Conservation (phyloP, 1,140 invertebrate genomes). For the Drosophila leontia region DNA sequence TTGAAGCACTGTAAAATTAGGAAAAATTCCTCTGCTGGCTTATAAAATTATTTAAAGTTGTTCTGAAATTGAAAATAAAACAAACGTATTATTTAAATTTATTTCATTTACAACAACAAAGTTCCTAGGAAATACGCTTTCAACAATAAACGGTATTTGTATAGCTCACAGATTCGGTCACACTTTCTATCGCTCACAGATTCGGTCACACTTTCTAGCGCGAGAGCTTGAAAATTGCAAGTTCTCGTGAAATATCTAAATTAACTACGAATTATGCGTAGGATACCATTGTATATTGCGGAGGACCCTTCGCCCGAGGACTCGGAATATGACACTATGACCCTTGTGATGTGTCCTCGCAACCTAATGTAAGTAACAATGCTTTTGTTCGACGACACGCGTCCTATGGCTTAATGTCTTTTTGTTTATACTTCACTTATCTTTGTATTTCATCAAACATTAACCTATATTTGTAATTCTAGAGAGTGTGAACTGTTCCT, state of each 20-base stretch:
- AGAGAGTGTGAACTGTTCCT: conserved; percentile 57
- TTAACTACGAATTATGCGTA: conserved; percentile 30
- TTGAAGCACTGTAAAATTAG: too few species aligned
- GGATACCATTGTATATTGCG: conserved; percentile 15
- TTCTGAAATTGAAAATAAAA: too few species aligned
- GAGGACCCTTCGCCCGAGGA: neutral
- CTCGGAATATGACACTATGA: conserved; percentile 32
- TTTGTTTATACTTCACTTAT: neutral
- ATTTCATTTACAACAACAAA: neutral
- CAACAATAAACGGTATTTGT: neutral
- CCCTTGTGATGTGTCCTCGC: conserved; percentile 15
- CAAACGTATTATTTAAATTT: too few species aligned
- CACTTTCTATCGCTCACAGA: neutral
- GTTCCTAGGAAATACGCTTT: neutral
- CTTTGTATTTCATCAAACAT: neutral
- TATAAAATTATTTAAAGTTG: too few species aligned
- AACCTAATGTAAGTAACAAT: conserved; percentile 53
- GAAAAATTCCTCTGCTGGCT: too few species aligned
- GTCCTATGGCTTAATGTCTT: neutral
- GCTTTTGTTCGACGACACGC: neutral
- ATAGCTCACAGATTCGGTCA: conserved; percentile 1
- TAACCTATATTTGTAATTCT: neutral
- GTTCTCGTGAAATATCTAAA: conserved; percentile 3
- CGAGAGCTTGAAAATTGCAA: conserved; percentile 20
- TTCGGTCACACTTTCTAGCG: conserved; percentile 38